Percentiles rank a stretch among this genome's conserved stretches.
Conservation (phyloP, 2,113 vertebrate genomes). For the Colinus virginianus region DNA sequence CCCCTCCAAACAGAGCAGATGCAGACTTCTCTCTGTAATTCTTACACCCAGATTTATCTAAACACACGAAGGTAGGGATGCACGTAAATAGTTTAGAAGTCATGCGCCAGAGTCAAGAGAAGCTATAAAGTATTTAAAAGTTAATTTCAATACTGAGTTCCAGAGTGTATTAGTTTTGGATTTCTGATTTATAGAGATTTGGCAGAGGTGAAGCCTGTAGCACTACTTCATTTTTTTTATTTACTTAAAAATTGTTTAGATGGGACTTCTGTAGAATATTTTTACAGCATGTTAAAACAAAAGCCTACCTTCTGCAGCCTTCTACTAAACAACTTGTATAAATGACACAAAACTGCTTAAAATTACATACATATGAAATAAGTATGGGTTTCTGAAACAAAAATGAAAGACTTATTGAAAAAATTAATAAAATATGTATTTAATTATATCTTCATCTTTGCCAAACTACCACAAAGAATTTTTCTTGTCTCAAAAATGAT, state of each 20-base stretch:
- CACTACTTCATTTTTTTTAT: accelerated
- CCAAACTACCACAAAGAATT: background rate
- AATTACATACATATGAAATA: background rate
- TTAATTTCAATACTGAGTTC: background rate
- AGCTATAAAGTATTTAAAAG: background rate
- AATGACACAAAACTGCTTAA: background rate
- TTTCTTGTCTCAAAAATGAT: background rate
- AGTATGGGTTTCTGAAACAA: background rate
- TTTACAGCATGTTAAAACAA: background rate
- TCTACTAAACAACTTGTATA: background rate
- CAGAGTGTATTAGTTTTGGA: background rate
- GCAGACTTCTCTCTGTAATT: background rate
- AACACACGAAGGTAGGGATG: accelerated
- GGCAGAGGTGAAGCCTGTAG: background rate
- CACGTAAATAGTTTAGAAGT: background rate
- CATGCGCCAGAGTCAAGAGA: background rate
- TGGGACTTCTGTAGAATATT: background rate
- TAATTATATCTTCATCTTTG: background rate
- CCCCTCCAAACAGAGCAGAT: background rate
- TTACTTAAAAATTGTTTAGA: too few relatives aligned
- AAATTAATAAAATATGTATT: too few relatives aligned
- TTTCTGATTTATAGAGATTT: background rate
- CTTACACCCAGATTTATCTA: background rate
- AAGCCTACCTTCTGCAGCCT: accelerated
- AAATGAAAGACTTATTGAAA: background rate